Evolutionary conservation across 2,888 invertebrate species (phyloP).

Genomic region (Callyntrura sp.): DNA sequence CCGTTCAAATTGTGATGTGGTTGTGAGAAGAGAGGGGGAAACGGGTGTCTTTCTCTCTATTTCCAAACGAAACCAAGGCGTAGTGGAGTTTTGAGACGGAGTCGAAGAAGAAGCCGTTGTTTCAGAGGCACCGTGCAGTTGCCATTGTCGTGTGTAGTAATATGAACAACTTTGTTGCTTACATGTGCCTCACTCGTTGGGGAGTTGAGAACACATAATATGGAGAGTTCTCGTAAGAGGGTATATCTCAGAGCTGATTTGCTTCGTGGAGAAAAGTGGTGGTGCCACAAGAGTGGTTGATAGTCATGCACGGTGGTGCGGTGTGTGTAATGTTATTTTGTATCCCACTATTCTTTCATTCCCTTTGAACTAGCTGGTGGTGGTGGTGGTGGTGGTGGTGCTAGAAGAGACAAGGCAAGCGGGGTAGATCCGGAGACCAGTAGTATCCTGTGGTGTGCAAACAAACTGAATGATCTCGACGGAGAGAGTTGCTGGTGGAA

Average conservation of each 20-base stretch:
- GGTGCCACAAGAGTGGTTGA: constrained; percentile 55
- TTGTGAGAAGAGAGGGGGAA: constrained; percentile 45
- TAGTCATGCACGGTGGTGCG: constrained; percentile 56
- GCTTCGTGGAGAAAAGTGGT: constrained; percentile 23
- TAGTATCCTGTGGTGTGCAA: constrained; percentile 45
- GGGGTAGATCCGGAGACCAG: constrained; percentile 21
- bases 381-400: constrained; percentile 40
- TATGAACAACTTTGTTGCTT: constrained; percentile 1
- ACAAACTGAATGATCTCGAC: constrained; percentile 21
- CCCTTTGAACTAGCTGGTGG: constrained; percentile 20
- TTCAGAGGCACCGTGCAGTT: constrained; percentile 26
- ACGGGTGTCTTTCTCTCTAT: constrained; percentile 54
- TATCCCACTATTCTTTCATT: constrained; percentile 11
- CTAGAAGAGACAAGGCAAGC: neutral
- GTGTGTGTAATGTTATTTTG: constrained; percentile 43
- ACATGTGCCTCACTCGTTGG: constrained; percentile 28
- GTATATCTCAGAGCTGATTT: constrained; percentile 1
- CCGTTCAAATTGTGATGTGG: constrained; percentile 69
- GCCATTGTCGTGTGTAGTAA: neutral
- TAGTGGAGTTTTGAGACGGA: neutral
- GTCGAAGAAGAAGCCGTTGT: constrained; percentile 30
- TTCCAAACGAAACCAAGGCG: neutral
- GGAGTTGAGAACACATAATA: neutral
- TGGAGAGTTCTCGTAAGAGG: constrained; percentile 2
- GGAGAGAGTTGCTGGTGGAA: constrained; percentile 44